A percentile compares a stretch with the other conserved stretches of the same genome.
phyloP scores from a whole-genome alignment of 2,113 vertebrate species.

The Clarias macrocephalus region DNA sequence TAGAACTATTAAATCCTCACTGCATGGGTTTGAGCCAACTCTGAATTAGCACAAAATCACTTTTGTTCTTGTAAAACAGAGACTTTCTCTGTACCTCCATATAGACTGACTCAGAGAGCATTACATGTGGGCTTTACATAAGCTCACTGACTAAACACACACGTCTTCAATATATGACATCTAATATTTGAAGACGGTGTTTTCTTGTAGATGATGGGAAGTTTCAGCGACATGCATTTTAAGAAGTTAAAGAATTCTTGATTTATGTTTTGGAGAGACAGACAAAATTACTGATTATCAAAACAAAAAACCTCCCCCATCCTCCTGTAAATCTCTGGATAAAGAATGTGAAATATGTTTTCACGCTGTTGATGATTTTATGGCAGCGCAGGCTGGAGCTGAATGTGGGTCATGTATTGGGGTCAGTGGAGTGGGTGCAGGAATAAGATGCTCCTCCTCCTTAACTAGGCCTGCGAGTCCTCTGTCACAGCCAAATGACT shows the following conservation, averaged over 20 bases:
- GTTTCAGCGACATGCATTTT: background rate
- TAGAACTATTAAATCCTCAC: background rate
- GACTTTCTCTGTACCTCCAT: background rate
- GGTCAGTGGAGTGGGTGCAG: constrained; percentile 52
- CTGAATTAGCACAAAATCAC: background rate
- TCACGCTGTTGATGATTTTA: constrained; percentile 46
- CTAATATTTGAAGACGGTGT: background rate
- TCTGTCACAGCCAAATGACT: constrained; percentile 50
- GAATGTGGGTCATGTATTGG: constrained; percentile 54
- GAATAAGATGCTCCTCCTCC: constrained; percentile 27
- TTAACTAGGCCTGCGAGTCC: constrained; percentile 27
- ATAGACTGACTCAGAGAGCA: background rate
- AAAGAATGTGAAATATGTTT: constrained; percentile 43
- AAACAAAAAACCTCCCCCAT: constrained; percentile 2
- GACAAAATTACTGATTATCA: background rate
- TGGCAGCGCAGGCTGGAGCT: background rate
- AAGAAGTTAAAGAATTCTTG: background rate
- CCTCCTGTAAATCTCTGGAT: constrained; percentile 41
- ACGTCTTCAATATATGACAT: background rate
- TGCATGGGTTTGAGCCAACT: background rate
- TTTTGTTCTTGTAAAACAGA: background rate
- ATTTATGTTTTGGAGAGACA: constrained; percentile 5
- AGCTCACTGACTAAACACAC: constrained; percentile 4
- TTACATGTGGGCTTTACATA: background rate
- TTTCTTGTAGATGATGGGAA: background rate